These are phyloP conservation scores for Prietella phreatophila DNA, from an alignment of 2,113 vertebrate species.

Conservation along the genomic window DNA sequence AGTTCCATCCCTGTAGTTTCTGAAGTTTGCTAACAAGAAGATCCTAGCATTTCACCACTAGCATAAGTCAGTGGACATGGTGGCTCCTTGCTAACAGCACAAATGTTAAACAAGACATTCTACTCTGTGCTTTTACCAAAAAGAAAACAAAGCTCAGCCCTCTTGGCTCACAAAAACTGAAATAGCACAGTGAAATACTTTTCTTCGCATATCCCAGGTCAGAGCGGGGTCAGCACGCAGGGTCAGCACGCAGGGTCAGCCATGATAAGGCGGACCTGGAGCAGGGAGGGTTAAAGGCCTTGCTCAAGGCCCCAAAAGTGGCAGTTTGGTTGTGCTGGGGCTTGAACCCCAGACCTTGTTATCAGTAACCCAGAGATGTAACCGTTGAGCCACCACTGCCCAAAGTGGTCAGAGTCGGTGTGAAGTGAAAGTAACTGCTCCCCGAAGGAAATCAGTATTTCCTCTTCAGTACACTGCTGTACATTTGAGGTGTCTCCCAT, in stretches of 20 bases:
- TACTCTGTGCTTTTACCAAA: background rate
- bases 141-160: background rate
- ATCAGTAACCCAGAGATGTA: too few relatives aligned
- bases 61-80: background rate
- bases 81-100: background rate
- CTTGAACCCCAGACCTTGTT: too few relatives aligned
- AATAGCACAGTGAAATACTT: too few relatives aligned
- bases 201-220: too few relatives aligned
- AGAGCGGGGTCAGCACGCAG: too few relatives aligned
- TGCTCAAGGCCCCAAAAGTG: too few relatives aligned
- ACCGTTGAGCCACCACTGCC: too few relatives aligned
- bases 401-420: too few relatives aligned
- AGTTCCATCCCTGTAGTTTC: background rate
- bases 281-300: too few relatives aligned
- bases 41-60: background rate
- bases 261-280: too few relatives aligned
- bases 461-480: background rate
- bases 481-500: background rate
- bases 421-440: background rate
- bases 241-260: too few relatives aligned
- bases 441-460: background rate
- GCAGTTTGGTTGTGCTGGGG: too few relatives aligned
- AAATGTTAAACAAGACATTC: background rate
- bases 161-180: background rate
- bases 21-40: background rate